Evolutionary conservation across 2,888 invertebrate species (phyloP), one percentile per base, ranked within the genome.

Genomic region (Dasysyrphus albostriatus): DNA sequence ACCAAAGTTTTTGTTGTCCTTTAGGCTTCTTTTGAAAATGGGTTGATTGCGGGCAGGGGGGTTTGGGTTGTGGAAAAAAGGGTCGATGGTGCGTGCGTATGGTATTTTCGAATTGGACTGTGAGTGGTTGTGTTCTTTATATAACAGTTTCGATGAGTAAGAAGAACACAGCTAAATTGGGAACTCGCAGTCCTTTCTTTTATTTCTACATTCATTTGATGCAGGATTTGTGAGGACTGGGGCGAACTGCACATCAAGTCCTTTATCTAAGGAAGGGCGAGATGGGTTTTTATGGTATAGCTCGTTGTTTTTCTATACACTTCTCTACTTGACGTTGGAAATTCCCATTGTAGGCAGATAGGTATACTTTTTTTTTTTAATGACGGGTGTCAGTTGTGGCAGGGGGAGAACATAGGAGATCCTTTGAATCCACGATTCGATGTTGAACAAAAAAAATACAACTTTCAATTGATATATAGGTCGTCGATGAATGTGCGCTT

Each of bases 381-480:
- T 77, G 72, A 54, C 56, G 73, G 70, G 77, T 72, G 75, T 76
- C 70, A 65, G 76, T 47, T 61, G 81, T 49, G 59, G 47, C 42
- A 29, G 37, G 39, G 37, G 70, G 56, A 61, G 59, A 49, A 16
- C 47, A 51, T 14, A 12, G 56, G 12, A 47, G 61, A 70, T 63
- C 44, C 69, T 61, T 70, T 81, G 56, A 76, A 70, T 49, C n/a
- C 32, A 51, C 49, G 39, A 54, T 69, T 39, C 51, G 39, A 29
- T 49, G 19, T 54, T 39, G 19, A 39, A 39, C n/a, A n/a, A 56
- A 70, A 61, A 69, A 70, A 63, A 81, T 56, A 16, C 56, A 16
- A 65, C 19, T 49, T 82, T 70, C 76, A 70, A 82, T 77, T 82
- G 74, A 70, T 83, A 79, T 83, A 74, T 83, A 83, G 83, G 83